Evolutionary conservation across 2,113 vertebrate genomes (phyloP), one percentile per base, ranked within the genome.

Genomic region (Chloebia gouldiae): DNA sequence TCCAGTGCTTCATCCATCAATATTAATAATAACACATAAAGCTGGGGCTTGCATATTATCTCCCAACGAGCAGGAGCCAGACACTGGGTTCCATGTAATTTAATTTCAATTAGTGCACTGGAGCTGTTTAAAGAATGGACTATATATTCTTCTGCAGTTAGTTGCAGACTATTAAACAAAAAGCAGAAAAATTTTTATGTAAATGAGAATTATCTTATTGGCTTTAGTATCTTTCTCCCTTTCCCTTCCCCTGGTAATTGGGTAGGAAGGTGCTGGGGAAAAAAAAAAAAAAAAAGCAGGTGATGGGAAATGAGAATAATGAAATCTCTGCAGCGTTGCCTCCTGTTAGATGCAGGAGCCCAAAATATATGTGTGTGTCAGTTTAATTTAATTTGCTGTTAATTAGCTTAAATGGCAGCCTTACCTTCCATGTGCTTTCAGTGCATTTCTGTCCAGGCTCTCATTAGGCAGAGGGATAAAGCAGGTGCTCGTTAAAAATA

Each of bases 51-150:
- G 91, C 69, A 6, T 76, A 68, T 95, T 95, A 93, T 97, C 95
- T 96, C 79, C 88, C 90, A 77, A 66, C 7, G 83, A 96, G 76
- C 93, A 90, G 95, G 57, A 95, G 91, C 91, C 92, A 86, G 95
- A 88, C 79, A 92, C 59, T 54, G 86, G 92, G 90, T 89, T 96
- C 88, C 75, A 49, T 95, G 90, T 84, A 96, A 96, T 96, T 97
- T 96, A 97, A 93, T 97, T 97, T 97, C 92, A 97, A 92, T 98
- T 96, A 96, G 90, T 89, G 95, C 95, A 97, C 84, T 91, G 77
- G 79, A 95, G 90, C 91, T 96, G 95, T 91, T 86, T 94, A 64
- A 79, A 73, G 92, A 97, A 86, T 63, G 82, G 91, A 73, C 86
- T 77, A 92, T 92, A 82, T 95, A 95, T 88, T 93, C 81, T 71